Percentiles rank a stretch among this genome's conserved stretches.
phyloP scores from a whole-genome alignment of 2,797 vertebrate genomes.

The Mallotus villosus region DNA sequence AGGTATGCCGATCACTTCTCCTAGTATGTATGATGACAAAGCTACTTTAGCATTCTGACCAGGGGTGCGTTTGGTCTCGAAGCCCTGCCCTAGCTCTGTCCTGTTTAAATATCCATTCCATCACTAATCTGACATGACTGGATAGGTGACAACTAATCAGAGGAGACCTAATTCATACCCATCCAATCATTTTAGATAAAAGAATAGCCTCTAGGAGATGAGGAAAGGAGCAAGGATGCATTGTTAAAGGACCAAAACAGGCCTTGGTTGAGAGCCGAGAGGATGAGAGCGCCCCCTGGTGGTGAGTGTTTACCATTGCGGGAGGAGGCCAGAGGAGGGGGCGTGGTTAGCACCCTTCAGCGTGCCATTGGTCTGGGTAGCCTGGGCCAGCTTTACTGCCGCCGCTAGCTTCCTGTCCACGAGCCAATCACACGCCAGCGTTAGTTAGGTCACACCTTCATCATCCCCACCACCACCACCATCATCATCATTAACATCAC shows the following conservation, averaged over 20 bases:
- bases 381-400: constrained; percentile 95
- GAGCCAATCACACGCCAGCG: constrained; percentile 77
- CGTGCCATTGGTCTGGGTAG: constrained; percentile 93
- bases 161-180: too few relatives aligned
- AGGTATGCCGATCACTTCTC: too few relatives aligned
- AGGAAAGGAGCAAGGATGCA: not conserved
- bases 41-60: too few relatives aligned
- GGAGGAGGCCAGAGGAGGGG: constrained; percentile 84
- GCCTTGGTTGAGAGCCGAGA: constrained; percentile 29
- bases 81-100: too few relatives aligned
- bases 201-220: not conserved
- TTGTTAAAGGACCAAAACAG: too few relatives aligned
- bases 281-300: constrained; percentile 38
- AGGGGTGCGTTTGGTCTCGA: too few relatives aligned
- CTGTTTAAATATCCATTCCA: too few relatives aligned
- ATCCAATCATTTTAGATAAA: not conserved
- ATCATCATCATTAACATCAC: constrained; percentile 20
- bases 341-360: constrained; percentile 89
- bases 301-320: constrained; percentile 89
- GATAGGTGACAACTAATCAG: too few relatives aligned
- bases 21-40: too few relatives aligned
- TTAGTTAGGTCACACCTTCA: constrained; percentile 57
- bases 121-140: too few relatives aligned
- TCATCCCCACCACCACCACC: constrained; percentile 22
- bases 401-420: constrained; percentile 95